Percentiles rank a stretch among this genome's conserved stretches.
Evolutionary conservation across 1,140 invertebrate species (phyloP).

Genomic region (Calosoma granatense): DNA sequence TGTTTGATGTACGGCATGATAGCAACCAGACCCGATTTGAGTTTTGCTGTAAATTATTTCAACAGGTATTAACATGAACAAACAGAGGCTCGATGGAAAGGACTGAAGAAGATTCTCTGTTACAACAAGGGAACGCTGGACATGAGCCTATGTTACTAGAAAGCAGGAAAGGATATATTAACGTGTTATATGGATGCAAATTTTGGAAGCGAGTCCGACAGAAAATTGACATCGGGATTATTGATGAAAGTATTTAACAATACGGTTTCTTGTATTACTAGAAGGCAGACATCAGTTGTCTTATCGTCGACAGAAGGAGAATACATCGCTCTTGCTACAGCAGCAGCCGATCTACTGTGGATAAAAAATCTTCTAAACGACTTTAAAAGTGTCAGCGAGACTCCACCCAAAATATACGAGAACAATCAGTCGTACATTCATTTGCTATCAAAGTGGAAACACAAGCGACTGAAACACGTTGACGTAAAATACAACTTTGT

Average conservation of each 20-base stretch:
- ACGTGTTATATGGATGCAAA: not conserved
- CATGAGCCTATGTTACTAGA: conserved; percentile 14
- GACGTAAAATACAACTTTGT: conserved; percentile 23
- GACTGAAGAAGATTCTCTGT: conserved; percentile 30
- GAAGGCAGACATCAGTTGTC: conserved; percentile 17
- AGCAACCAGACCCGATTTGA: conserved; percentile 32
- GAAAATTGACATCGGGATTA: conserved; percentile 24
- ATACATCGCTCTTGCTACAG: conserved; percentile 18
- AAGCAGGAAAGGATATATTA: not conserved
- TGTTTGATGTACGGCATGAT: conserved; percentile 31
- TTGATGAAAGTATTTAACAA: conserved; percentile 24
- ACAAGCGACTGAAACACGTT: conserved; percentile 21
- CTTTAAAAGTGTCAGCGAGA: conserved; percentile 16
- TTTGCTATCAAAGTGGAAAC: conserved; percentile 26
- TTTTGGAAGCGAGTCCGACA: conserved; percentile 21
- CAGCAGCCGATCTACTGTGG: conserved; percentile 21
- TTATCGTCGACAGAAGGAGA: conserved; percentile 42
- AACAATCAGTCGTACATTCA: conserved; percentile 29
- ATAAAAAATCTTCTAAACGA: conserved; percentile 22
- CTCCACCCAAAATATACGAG: conserved; percentile 17
- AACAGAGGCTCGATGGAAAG: conserved; percentile 23
- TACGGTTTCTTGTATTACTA: conserved; percentile 18
- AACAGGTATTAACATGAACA: conserved; percentile 26
- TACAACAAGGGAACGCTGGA: conserved; percentile 33
- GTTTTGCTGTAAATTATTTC: conserved; percentile 28